These are phyloP conservation scores for Fragum whitleyi DNA, from an alignment of 2,888 invertebrate genomes.

Conservation along the genomic window DNA sequence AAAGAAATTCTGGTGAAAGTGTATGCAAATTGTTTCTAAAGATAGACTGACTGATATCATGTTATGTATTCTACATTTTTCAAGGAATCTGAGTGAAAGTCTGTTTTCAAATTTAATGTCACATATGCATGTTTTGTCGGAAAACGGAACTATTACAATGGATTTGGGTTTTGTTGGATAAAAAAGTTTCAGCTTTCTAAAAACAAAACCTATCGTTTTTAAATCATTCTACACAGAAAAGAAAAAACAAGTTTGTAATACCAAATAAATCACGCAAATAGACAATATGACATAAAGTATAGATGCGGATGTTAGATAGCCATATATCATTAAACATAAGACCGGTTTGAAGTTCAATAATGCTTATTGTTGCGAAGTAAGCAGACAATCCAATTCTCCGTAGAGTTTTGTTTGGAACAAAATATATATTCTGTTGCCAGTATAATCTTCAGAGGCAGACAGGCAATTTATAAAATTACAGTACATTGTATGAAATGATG, in stretches of 20 bases:
- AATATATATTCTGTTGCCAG: background rate
- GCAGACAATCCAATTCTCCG: background rate
- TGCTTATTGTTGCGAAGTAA: background rate
- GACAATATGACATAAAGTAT: background rate
- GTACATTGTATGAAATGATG: background rate
- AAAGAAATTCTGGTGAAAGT: too few relatives aligned
- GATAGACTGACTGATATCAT: too few relatives aligned
- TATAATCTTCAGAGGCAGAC: background rate
- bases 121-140: too few relatives aligned
- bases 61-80: too few relatives aligned
- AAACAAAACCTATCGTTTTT: too few relatives aligned
- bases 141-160: too few relatives aligned
- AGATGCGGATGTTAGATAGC: background rate
- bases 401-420: background rate
- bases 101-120: too few relatives aligned
- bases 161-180: too few relatives aligned
- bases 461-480: background rate
- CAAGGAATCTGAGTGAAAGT: too few relatives aligned
- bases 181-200: too few relatives aligned
- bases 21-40: too few relatives aligned
- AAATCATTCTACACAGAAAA: too few relatives aligned
- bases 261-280: background rate
- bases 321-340: background rate
- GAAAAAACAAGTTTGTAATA: background rate
- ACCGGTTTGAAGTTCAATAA: background rate